Base-by-base conservation (phyloP, 2,888 invertebrate species). In the Trimorus sp. region DNA sequence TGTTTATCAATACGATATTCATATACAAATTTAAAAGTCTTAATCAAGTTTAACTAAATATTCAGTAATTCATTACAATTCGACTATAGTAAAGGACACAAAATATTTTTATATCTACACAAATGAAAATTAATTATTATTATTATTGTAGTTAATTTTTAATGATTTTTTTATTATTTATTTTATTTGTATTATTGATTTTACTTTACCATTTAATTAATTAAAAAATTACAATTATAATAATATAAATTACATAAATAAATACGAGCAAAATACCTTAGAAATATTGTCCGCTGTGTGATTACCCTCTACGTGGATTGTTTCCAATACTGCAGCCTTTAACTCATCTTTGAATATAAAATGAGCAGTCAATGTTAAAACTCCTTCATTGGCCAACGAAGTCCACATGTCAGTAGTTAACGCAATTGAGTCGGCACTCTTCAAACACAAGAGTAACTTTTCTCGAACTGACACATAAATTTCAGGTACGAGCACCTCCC, bases 381-480 rank as follows among this genome's bases (percentile, higher is more conserved):
- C 8, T 11, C 69, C 69, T 58, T 69, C 69, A 8, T 37, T 58
- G 6, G 59, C 56, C 3, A 14, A 36, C 12, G 68, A 56, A 15
- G 68, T 68, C 68, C 68, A 68, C 36, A 42, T n/a, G 49, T 69
- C 58, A 12, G 69, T 69, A 5, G 69, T 69, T 38, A 69, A 48
- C 14, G 37, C 45, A 4, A 69, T 8, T 11, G 48, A 0, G 3
- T 7, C n/a, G 14, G 42, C 38, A 11, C 58, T 48, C 5, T 37
- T 69, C n/a, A 69, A n/a, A 1, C 45, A 15, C 2, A 12, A 4
- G 11, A 5, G 7, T 15, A 69, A 11, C 9, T 69, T 58, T 45
- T 48, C 49, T 49, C 58, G 26, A 7, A 59, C 37, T 11, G 5
- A 16, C 7, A 37, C 42, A n/a, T 54, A 66, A 5, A 38, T 11